Conservation (phyloP, 2,113 vertebrate genomes). For the Nerophis ophidion region DNA sequence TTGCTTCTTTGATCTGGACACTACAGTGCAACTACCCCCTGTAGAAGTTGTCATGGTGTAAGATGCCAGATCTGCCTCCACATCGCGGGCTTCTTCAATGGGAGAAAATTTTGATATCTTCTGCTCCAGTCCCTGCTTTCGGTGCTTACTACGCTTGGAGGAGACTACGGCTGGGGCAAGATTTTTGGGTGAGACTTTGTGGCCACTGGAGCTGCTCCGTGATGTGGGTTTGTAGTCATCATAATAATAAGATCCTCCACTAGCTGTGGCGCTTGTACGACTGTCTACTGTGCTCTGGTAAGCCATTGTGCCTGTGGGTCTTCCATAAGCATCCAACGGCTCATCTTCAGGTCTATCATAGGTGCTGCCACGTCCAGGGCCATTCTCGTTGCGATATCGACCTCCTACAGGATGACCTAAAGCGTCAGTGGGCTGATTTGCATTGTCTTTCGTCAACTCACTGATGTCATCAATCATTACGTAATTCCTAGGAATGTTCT, state of each 20-base stretch:
- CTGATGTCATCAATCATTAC: slow-evolving; percentile 99
- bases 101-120: slow-evolving; percentile 98
- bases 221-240: slow-evolving; percentile 83
- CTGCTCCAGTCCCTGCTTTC: slow-evolving; percentile 96
- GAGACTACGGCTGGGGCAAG: slow-evolving; percentile 87
- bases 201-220: slow-evolving; percentile 72
- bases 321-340: slow-evolving; percentile 78
- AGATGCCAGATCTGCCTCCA: slow-evolving; percentile 91
- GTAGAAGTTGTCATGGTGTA: slow-evolving; percentile 80
- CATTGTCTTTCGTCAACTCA: slow-evolving; percentile 91
- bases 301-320: slow-evolving; percentile 63
- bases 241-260: slow-evolving; percentile 80
- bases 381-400: slow-evolving; percentile 75
- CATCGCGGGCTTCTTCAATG: slow-evolving; percentile 96
- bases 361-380: slow-evolving; percentile 72
- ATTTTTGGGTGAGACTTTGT: slow-evolving; percentile 89
- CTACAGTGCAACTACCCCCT: slow-evolving; percentile 77
- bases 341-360: slow-evolving; percentile 82
- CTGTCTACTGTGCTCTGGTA: slow-evolving; percentile 57
- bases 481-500: slow-evolving; percentile 94
- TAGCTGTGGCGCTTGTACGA: slow-evolving; percentile 57
- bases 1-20: slow-evolving; percentile 87
- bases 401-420: slow-evolving; percentile 61
- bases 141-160: slow-evolving; percentile 94
- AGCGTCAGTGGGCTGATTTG: slow-evolving; percentile 68